These are phyloP conservation scores for Paratilapia polleni DNA, from an alignment of 2,113 vertebrate species.

Conservation along the genomic window DNA sequence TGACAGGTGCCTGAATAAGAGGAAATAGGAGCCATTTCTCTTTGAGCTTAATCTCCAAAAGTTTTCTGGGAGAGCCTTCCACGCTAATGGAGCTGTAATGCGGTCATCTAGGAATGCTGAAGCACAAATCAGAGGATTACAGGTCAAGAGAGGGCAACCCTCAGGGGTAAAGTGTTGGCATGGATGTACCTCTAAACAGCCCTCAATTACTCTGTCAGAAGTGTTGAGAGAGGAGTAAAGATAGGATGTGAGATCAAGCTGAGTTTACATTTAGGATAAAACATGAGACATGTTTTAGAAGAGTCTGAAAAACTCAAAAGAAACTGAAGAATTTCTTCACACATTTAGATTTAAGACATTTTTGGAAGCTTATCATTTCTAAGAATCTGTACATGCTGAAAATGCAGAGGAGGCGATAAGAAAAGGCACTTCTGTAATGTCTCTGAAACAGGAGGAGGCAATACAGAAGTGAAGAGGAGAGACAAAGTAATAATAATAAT, in stretches of 20 bases:
- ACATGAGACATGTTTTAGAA: background rate
- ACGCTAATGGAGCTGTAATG: constrained; percentile 49
- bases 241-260: background rate
- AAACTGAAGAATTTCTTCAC: background rate
- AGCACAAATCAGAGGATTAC: constrained; percentile 11
- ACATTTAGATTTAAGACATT: background rate
- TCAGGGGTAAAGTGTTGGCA: constrained; percentile 36
- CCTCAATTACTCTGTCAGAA: constrained; percentile 9
- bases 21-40: constrained; percentile 14
- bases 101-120: constrained; percentile 12
- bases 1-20: constrained; percentile 9
- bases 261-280: background rate
- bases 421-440: background rate
- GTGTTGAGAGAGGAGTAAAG: background rate
- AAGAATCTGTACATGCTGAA: background rate
- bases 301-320: background rate
- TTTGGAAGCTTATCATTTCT: background rate
- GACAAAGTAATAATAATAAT: too few species aligned
- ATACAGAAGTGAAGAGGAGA: background rate
- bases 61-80: constrained; percentile 30
- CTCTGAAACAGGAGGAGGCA: background rate
- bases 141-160: constrained; percentile 14
- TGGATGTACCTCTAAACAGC: constrained; percentile 19
- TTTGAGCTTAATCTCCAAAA: background rate
- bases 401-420: background rate